These are phyloP conservation scores for Neoarius graeffei DNA, from an alignment of 2,113 vertebrate species.

Conservation along the genomic window DNA sequence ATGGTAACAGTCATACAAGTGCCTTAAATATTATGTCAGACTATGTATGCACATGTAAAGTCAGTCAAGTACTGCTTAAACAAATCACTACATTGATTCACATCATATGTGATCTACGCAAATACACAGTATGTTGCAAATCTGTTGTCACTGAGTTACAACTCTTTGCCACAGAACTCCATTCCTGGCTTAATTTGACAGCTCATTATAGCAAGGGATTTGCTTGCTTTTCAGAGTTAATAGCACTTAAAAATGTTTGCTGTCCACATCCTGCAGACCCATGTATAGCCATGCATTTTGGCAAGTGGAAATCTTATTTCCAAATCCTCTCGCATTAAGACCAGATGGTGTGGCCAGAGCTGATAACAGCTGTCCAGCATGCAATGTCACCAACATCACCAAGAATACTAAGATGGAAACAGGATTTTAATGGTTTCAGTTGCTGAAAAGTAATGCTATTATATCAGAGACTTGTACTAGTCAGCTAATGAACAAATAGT, in stretches of 20 bases:
- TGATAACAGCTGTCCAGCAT: conserved; percentile 77
- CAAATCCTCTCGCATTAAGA: conserved; percentile 74
- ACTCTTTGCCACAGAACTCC: conserved; percentile 47
- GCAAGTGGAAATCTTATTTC: conserved; percentile 68
- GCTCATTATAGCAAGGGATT: conserved; percentile 69
- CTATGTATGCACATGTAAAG: too few species aligned
- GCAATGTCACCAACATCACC: conserved; percentile 70
- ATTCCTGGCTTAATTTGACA: conserved; percentile 62
- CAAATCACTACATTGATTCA: not conserved
- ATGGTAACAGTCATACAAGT: not conserved
- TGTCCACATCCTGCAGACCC: conserved; percentile 61
- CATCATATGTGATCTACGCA: conserved; percentile 15
- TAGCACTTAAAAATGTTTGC: conserved; percentile 63
- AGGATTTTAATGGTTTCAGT: conserved; percentile 57
- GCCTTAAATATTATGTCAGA: not conserved
- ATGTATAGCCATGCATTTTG: conserved; percentile 64
- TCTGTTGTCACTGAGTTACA: conserved; percentile 46
- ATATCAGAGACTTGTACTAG: conserved; percentile 72
- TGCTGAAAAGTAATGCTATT: conserved; percentile 63
- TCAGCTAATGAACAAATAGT: conserved; percentile 70
- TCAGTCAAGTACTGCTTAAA: not conserved
- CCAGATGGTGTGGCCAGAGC: conserved; percentile 74
- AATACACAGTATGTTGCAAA: conserved; percentile 46
- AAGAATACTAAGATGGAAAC: conserved; percentile 55
- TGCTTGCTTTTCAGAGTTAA: conserved; percentile 64